Percentiles rank a stretch among this genome's conserved stretches.
These are phyloP conservation scores for Drosophila quinaria DNA, from an alignment of 2,888 invertebrate genomes.

Conservation along the genomic window DNA sequence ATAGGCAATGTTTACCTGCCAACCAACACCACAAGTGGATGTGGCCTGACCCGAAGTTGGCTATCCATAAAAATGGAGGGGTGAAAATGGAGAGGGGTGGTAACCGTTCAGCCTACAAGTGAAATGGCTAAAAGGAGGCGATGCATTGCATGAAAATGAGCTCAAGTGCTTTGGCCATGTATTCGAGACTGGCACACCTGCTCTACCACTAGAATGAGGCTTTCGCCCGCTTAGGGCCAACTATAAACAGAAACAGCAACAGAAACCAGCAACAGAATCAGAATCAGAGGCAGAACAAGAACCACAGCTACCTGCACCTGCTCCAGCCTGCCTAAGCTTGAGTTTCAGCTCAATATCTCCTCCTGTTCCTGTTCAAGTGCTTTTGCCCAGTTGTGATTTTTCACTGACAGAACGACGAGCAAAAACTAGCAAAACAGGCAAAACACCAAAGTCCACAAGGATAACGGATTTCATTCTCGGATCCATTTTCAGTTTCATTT, in stretches of 20 bases:
- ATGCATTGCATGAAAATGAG: slow-evolving; percentile 60
- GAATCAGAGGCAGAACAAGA: background rate
- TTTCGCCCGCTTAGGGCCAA: slow-evolving; percentile 16
- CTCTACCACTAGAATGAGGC: background rate
- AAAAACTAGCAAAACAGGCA: background rate
- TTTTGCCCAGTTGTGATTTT: slow-evolving; percentile 51
- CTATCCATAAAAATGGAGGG: slow-evolving; percentile 23
- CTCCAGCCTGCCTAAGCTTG: slow-evolving; percentile 12
- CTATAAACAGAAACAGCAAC: slow-evolving; percentile 1
- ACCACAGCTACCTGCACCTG: background rate
- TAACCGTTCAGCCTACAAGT: slow-evolving; percentile 30
- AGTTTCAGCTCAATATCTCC: background rate
- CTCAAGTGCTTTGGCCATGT: slow-evolving; percentile 33
- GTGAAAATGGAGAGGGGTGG: background rate
- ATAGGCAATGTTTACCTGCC: slow-evolving; percentile 11
- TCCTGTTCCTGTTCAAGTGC: slow-evolving; percentile 26
- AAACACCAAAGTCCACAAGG: slow-evolving; percentile 34
- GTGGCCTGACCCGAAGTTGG: slow-evolving; percentile 8
- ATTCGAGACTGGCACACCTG: slow-evolving; percentile 33
- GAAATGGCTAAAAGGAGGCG: slow-evolving; percentile 37
- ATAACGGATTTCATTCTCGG: slow-evolving; percentile 25
- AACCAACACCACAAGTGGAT: slow-evolving; percentile 36
- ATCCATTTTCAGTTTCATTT: slow-evolving; percentile 38
- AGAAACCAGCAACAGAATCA: background rate
- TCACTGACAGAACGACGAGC: slow-evolving; percentile 36